These are phyloP conservation scores for Heliconius charithonia DNA, from an alignment of 2,888 invertebrate species.

Conservation along the genomic window DNA sequence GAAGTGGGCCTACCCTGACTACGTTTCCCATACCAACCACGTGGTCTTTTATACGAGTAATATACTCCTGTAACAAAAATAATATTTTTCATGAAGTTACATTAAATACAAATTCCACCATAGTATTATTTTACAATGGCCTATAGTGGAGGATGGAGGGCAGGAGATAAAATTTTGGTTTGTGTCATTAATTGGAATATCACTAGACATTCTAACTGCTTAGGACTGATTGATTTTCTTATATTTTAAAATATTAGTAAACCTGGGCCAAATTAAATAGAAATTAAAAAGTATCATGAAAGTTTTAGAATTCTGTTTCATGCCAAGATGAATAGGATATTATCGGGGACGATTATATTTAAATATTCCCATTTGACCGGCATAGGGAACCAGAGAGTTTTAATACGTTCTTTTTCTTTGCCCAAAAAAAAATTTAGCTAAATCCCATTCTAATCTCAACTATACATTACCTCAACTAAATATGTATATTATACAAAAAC, in stretches of 20 bases:
- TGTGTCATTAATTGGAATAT: background rate
- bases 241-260: too few relatives aligned
- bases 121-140: background rate
- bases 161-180: background rate
- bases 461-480: background rate
- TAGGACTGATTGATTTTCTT: too few relatives aligned
- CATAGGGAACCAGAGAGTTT: too few relatives aligned
- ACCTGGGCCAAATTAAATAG: too few relatives aligned
- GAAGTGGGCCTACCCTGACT: constrained; percentile 83
- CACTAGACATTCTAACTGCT: background rate
- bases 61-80: constrained; percentile 71
- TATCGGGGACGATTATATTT: too few relatives aligned
- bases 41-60: constrained; percentile 85
- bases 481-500: background rate
- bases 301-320: too few relatives aligned
- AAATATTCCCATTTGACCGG: too few relatives aligned
- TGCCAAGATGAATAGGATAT: too few relatives aligned
- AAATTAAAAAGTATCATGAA: too few relatives aligned
- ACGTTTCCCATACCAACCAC: constrained; percentile 90
- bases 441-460: background rate
- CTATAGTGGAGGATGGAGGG: background rate
- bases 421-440: background rate
- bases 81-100: background rate
- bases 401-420: too few relatives aligned
- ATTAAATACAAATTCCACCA: background rate